A percentile compares a stretch with the other conserved stretches of the same genome.
These are phyloP conservation scores for Micromussa lordhowensis DNA, from an alignment of 92 coral and sea anemone species.

Conservation along the genomic window DNA sequence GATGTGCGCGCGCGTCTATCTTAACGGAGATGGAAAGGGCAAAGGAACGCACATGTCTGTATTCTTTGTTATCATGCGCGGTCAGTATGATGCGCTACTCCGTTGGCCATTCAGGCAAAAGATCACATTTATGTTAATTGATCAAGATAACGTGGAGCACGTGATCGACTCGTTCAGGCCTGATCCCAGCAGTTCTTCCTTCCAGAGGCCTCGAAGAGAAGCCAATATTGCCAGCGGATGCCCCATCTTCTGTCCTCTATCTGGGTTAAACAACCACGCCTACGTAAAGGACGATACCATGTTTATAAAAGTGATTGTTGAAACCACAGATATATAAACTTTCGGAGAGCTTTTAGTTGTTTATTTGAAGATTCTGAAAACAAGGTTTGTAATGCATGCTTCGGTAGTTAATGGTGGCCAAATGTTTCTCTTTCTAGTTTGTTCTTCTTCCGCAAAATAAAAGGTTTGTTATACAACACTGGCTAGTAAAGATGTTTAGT, in stretches of 20 bases:
- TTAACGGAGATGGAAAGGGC: conserved; percentile 68
- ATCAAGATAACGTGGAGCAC: conserved; percentile 81
- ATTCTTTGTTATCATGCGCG: conserved; percentile 71
- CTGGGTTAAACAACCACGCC: conserved; percentile 38
- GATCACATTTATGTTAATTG: conserved; percentile 76
- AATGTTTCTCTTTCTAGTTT: too few species aligned
- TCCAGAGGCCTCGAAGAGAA: conserved; percentile 75
- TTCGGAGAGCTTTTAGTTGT: background rate
- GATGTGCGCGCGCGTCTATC: conserved; percentile 66
- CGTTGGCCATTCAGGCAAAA: conserved; percentile 85
- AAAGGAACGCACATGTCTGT: conserved; percentile 50
- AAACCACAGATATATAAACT: conserved; percentile 17
- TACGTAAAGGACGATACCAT: conserved; percentile 50
- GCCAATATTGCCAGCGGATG: conserved; percentile 80
- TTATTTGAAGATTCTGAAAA: background rate
- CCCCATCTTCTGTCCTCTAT: conserved; percentile 44
- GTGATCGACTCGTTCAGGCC: conserved; percentile 76
- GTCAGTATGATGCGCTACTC: conserved; percentile 75
- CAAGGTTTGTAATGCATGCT: background rate
- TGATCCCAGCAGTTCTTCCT: conserved; percentile 78
- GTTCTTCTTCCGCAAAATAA: background rate
- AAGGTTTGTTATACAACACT: too few species aligned
- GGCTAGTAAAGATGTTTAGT: too few species aligned
- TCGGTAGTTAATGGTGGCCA: background rate
- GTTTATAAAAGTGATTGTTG: conserved; percentile 57